phyloP scores from a whole-genome alignment of 2,797 vertebrate species.

The Cyprinella venusta region DNA sequence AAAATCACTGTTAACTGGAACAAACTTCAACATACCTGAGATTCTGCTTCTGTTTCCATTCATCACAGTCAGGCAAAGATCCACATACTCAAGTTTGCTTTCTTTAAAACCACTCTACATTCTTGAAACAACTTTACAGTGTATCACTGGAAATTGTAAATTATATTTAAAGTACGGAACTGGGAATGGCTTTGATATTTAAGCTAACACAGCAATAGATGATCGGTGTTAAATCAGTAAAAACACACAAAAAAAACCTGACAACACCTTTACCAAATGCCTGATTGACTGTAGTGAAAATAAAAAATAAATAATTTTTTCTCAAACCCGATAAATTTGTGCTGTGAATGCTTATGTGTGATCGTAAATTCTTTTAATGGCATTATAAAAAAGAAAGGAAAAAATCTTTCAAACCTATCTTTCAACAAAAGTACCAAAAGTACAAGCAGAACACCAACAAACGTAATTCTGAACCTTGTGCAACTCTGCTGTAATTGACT shows the following conservation, averaged over 20 bases:
- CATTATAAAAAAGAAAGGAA: not conserved
- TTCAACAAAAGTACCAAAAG: conserved; percentile 24
- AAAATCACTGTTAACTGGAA: conserved; percentile 61
- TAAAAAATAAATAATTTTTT: not conserved
- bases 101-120: conserved; percentile 22
- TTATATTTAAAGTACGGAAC: not conserved
- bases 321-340: not conserved
- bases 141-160: conserved; percentile 4
- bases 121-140: conserved; percentile 25
- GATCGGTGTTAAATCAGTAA: not conserved
- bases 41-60: conserved; percentile 55
- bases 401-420: conserved; percentile 9
- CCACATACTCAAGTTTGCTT: conserved; percentile 13
- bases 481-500: conserved; percentile 63
- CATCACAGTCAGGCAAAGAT: conserved; percentile 50
- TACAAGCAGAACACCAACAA: conserved; percentile 24
- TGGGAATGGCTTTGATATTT: conserved; percentile 36
- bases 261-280: not conserved
- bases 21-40: conserved; percentile 56
- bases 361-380: not conserved
- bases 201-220: not conserved
- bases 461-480: conserved; percentile 59
- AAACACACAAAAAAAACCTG: not conserved
- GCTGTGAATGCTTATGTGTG: not conserved
- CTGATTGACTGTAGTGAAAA: not conserved